Evolutionary conservation across 2,888 invertebrate species (phyloP).

Genomic region (Odontomyia ornata): DNA sequence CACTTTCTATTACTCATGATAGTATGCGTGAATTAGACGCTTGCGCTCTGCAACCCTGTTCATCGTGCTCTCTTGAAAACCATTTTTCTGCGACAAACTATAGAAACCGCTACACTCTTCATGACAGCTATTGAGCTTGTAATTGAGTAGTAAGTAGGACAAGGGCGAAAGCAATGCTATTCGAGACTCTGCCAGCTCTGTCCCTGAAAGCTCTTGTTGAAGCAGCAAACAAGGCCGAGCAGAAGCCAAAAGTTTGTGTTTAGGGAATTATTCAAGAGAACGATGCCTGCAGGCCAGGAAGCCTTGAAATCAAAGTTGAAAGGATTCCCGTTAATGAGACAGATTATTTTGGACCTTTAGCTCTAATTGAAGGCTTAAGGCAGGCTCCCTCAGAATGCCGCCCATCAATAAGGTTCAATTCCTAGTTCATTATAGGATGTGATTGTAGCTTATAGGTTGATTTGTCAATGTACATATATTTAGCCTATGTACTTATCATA

Average conservation of each 20-base stretch:
- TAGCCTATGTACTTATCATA: too few species aligned
- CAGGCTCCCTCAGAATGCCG: background rate
- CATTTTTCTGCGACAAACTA: slow-evolving; percentile 1
- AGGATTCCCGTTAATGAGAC: slow-evolving; percentile 32
- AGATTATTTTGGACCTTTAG: slow-evolving; percentile 20
- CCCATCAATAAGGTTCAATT: too few species aligned
- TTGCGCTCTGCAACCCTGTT: slow-evolving; percentile 2
- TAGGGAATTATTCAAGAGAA: slow-evolving; percentile 12
- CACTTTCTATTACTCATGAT: background rate
- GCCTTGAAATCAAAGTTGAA: slow-evolving; percentile 35
- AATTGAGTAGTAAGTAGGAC: slow-evolving; percentile 37
- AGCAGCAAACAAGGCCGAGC: slow-evolving; percentile 1
- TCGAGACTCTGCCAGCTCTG: background rate
- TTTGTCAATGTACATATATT: too few species aligned
- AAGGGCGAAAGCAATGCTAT: slow-evolving; percentile 26
- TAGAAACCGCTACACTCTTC: slow-evolving; percentile 19
- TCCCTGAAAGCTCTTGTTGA: slow-evolving; percentile 30
- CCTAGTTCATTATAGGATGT: too few species aligned
- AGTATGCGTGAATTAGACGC: background rate
- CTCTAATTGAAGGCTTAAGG: background rate
- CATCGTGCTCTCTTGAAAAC: slow-evolving; percentile 10
- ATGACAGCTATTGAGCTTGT: slow-evolving; percentile 32
- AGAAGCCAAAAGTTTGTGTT: slow-evolving; percentile 10
- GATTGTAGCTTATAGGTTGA: too few species aligned
- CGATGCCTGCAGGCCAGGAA: slow-evolving; percentile 25